phyloP scores from a whole-genome alignment of 53 echinoderm and acorn worm genomes.

The Luidia sarsii region DNA sequence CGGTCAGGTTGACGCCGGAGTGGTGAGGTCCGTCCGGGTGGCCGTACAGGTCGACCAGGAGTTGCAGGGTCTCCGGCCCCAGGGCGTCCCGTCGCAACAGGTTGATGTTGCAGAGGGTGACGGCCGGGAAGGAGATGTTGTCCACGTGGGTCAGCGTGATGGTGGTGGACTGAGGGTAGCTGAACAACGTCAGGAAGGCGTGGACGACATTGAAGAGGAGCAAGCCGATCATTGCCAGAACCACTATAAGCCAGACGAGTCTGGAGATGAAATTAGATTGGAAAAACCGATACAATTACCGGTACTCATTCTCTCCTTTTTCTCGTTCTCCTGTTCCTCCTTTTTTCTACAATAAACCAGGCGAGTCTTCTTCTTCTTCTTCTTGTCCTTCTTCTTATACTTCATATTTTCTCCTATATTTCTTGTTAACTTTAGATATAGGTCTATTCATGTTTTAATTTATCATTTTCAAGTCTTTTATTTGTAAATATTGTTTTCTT shows the following conservation, averaged over 20 bases:
- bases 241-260: conserved; percentile 5
- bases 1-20: too few relatives aligned
- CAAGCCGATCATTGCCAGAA: not conserved
- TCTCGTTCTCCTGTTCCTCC: too few relatives aligned
- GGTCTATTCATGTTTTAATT: too few relatives aligned
- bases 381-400: too few relatives aligned
- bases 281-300: too few relatives aligned
- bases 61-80: not conserved
- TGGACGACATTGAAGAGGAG: not conserved
- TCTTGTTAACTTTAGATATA: too few relatives aligned
- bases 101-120: conserved; percentile 68
- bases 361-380: too few relatives aligned
- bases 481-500: too few relatives aligned
- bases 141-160: conserved; percentile 43
- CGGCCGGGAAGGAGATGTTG: conserved; percentile 56
- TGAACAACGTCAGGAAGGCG: not conserved
- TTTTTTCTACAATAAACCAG: too few relatives aligned
- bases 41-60: not conserved
- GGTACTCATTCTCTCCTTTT: too few relatives aligned
- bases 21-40: not conserved
- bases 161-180: conserved; percentile 26
- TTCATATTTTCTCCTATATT: too few relatives aligned
- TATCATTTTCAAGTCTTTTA: too few relatives aligned
- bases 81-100: not conserved
- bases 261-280: conserved; percentile 2